phyloP scores from a whole-genome alignment of 2,797 vertebrate genomes.

The Myoxocephalus aenaeus region DNA sequence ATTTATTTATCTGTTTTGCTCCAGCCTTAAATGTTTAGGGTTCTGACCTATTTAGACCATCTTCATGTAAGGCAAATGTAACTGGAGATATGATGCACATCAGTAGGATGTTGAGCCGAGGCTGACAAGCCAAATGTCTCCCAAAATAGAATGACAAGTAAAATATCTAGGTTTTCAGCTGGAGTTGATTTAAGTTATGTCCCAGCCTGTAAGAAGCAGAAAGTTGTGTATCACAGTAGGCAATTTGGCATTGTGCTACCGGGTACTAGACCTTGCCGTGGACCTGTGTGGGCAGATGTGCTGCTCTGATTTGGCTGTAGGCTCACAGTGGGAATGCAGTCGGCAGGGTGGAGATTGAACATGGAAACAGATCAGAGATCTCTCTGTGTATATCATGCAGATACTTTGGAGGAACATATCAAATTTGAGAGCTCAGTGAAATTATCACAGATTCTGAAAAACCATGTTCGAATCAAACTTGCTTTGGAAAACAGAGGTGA shows the following conservation, averaged over 20 bases:
- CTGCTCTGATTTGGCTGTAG: slow-evolving; percentile 72
- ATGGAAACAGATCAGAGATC: slow-evolving; percentile 72
- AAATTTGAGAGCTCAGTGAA: slow-evolving; percentile 38
- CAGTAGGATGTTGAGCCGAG: slow-evolving; percentile 56
- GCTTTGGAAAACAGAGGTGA: neutral
- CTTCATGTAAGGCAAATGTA: slow-evolving; percentile 63
- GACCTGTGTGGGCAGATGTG: slow-evolving; percentile 79
- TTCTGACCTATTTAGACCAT: slow-evolving; percentile 76
- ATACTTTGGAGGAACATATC: slow-evolving; percentile 37
- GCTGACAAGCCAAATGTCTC: slow-evolving; percentile 65
- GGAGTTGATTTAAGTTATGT: slow-evolving; percentile 68
- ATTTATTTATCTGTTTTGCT: slow-evolving; percentile 26
- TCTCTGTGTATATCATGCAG: slow-evolving; percentile 57
- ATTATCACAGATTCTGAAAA: slow-evolving; percentile 30
- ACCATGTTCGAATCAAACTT: slow-evolving; percentile 1
- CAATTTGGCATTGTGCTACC: slow-evolving; percentile 57
- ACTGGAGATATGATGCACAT: slow-evolving; percentile 63
- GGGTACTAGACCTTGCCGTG: slow-evolving; percentile 64
- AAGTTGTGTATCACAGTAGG: slow-evolving; percentile 68
- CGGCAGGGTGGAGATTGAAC: slow-evolving; percentile 69
- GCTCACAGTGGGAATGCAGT: slow-evolving; percentile 70
- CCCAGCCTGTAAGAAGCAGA: slow-evolving; percentile 57
- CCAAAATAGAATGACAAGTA: slow-evolving; percentile 66
- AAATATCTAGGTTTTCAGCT: slow-evolving; percentile 59
- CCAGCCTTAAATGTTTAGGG: slow-evolving; percentile 45